A percentile compares a stretch with the other conserved stretches of the same genome.
phyloP scores from a whole-genome alignment of 92 coral and sea anemone species.

The Virgularia gustaviana region DNA sequence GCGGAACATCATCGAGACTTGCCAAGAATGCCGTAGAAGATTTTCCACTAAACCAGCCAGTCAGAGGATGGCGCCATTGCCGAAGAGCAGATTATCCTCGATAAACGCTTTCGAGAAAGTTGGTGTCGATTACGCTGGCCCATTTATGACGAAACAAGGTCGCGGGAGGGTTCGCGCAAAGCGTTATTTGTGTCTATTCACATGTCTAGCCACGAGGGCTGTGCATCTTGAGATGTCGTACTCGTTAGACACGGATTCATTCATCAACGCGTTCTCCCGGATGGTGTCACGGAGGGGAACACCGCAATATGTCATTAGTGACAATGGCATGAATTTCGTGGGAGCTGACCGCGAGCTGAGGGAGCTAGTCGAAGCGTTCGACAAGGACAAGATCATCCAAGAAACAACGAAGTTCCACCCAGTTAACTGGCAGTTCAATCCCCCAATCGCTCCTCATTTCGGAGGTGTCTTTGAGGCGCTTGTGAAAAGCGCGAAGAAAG shows the following conservation, averaged over 20 bases:
- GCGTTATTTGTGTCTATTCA: constrained; percentile 25
- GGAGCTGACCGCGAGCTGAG: constrained; percentile 55
- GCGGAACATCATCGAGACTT: constrained; percentile 16
- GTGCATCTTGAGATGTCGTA: constrained; percentile 34
- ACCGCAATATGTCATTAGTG: constrained; percentile 27
- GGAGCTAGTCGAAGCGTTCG: constrained; percentile 43
- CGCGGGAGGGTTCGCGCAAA: constrained; percentile 43
- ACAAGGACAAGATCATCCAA: constrained; percentile 41
- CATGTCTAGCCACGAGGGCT: constrained; percentile 34
- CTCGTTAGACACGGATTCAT: constrained; percentile 33
- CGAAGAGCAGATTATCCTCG: constrained; percentile 12
- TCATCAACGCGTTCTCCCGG: constrained; percentile 32
- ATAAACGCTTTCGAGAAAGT: constrained; percentile 30
- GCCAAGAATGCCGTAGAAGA: constrained; percentile 32
- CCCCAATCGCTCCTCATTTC: too few relatives aligned
- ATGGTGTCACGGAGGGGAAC: constrained; percentile 51
- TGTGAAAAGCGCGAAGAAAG: constrained; percentile 47
- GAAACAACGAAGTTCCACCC: constrained; percentile 37
- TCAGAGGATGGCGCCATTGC: constrained; percentile 48
- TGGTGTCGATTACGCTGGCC: constrained; percentile 34
- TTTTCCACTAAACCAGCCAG: constrained; percentile 23
- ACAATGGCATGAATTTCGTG: constrained; percentile 54
- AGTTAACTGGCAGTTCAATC: too few relatives aligned
- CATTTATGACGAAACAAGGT: constrained; percentile 42
- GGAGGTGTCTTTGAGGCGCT: too few relatives aligned